Percentiles rank a stretch among this genome's conserved stretches.
These are phyloP conservation scores for Machimus atricapillus DNA, from an alignment of 2,888 invertebrate genomes.

Conservation along the genomic window DNA sequence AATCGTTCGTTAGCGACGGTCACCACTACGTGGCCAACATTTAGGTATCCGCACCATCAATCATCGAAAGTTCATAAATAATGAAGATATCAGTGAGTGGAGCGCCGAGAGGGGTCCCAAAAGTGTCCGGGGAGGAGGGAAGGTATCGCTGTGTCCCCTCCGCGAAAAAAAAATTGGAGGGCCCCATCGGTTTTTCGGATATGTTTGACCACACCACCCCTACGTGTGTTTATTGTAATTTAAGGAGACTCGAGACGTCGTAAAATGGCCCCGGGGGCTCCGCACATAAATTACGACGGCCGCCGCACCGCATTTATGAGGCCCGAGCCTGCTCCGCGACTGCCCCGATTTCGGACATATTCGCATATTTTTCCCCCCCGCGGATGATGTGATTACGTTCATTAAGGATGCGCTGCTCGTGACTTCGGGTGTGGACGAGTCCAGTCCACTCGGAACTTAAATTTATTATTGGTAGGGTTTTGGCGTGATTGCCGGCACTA, in stretches of 20 bases:
- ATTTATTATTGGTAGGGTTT: not conserved
- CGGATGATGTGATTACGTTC: constrained; percentile 15
- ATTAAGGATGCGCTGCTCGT: constrained; percentile 28
- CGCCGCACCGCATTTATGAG: constrained; percentile 24
- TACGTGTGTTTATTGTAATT: constrained; percentile 31
- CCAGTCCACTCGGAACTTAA: not conserved
- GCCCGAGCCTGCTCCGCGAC: not conserved
- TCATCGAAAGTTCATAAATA: constrained; percentile 28
- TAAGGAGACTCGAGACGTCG: constrained; percentile 15
- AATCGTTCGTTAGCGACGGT: not conserved
- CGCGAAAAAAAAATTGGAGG: not conserved
- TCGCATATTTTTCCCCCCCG: not conserved
- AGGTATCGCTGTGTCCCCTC: not conserved
- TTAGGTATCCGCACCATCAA: constrained; percentile 31
- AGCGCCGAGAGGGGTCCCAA: not conserved
- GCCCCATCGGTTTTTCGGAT: not conserved
- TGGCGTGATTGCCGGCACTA: not conserved
- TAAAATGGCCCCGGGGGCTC: constrained; percentile 6
- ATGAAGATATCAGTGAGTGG: constrained; percentile 23
- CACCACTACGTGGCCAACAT: constrained; percentile 3
- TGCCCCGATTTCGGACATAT: not conserved
- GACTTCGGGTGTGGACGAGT: constrained; percentile 2
- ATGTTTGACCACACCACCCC: constrained; percentile 13
- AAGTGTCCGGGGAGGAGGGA: not conserved
- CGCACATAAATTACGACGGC: constrained; percentile 15